Conservation (phyloP, 2,888 invertebrate genomes). For the Hemaris fuciformis region DNA sequence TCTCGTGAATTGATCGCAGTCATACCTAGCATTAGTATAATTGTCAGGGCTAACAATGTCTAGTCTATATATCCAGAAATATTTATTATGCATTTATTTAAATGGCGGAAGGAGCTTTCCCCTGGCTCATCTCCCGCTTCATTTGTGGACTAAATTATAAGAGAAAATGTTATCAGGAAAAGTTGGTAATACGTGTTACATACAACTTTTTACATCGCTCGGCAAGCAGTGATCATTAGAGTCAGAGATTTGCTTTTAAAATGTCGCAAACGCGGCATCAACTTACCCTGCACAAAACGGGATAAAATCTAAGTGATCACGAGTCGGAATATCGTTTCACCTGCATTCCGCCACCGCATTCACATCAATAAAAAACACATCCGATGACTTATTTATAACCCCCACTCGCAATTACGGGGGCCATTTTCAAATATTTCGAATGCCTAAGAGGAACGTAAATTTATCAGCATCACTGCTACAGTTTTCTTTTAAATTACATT, state of each 20-base stretch:
- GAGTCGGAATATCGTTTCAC: not conserved
- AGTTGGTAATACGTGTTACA: too few relatives aligned
- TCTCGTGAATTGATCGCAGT: too few relatives aligned
- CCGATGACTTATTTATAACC: slow-evolving; percentile 12
- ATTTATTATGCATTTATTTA: too few relatives aligned
- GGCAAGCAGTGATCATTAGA: not conserved
- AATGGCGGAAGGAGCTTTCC: too few relatives aligned
- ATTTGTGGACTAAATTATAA: too few relatives aligned
- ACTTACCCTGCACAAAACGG: not conserved
- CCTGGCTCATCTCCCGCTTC: too few relatives aligned
- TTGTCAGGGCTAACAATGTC: too few relatives aligned
- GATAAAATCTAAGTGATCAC: slow-evolving; percentile 1
- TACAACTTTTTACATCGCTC: too few relatives aligned
- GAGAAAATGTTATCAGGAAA: too few relatives aligned
- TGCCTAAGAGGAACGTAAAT: slow-evolving; percentile 26
- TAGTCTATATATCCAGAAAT: too few relatives aligned
- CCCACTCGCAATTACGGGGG: slow-evolving; percentile 21
- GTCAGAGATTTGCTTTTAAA: not conserved
- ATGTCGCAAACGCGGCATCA: too few relatives aligned
- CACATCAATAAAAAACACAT: slow-evolving; percentile 1
- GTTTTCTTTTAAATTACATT: slow-evolving; percentile 35
- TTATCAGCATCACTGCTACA: slow-evolving; percentile 39
- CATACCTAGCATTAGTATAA: too few relatives aligned
- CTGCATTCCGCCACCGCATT: not conserved
- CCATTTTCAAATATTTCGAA: slow-evolving; percentile 30